A percentile compares a stretch with the other conserved stretches of the same genome.
phyloP scores from a whole-genome alignment of 23 tunicate species.

The Botrylloides violaceus region DNA sequence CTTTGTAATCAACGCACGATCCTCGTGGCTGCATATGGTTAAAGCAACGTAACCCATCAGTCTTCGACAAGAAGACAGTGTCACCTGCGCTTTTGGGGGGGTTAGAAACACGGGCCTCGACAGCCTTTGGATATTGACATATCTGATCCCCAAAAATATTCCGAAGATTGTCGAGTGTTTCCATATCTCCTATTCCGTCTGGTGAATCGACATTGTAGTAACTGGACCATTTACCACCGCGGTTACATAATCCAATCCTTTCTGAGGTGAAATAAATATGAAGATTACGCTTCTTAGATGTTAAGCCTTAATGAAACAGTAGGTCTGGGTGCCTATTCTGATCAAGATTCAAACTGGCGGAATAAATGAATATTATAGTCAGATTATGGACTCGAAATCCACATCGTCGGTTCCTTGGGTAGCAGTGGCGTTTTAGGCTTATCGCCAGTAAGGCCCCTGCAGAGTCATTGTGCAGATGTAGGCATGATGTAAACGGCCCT shows the following conservation, averaged over 20 bases:
- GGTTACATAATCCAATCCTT: conserved; percentile 26
- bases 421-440: too few species aligned
- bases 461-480: too few species aligned
- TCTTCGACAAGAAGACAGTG: conserved; percentile 11
- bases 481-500: too few species aligned
- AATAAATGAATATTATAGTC: too few species aligned
- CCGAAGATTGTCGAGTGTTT: conserved; percentile 16
- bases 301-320: too few species aligned
- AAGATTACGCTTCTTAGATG: too few species aligned
- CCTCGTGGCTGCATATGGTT: conserved; percentile 32
- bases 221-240: conserved; percentile 30
- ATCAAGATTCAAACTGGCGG: too few species aligned
- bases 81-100: conserved; percentile 29
- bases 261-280: not conserved
- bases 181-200: conserved; percentile 30
- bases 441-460: too few species aligned
- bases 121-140: conserved; percentile 28
- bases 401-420: too few species aligned
- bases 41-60: conserved; percentile 29
- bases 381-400: too few species aligned
- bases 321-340: too few species aligned
- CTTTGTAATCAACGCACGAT: conserved; percentile 38
- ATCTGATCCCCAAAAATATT: not conserved
- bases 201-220: conserved; percentile 42
- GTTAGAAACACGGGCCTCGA: conserved; percentile 31